phyloP scores from a whole-genome alignment of 2,888 invertebrate genomes.

The Hofmannophila pseudospretella region DNA sequence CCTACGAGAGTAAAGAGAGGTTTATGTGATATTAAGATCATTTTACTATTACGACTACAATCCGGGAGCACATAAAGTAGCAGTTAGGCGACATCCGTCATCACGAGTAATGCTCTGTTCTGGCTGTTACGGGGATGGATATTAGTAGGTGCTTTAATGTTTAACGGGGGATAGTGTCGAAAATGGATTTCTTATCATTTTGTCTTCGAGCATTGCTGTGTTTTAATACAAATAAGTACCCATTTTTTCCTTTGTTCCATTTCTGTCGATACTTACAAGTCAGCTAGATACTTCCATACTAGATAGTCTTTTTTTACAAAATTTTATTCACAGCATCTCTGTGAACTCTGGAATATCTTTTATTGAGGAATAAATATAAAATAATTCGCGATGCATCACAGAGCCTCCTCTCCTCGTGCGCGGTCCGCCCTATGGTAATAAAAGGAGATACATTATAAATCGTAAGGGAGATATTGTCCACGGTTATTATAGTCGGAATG shows the following conservation, averaged over 20 bases:
- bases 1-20: slow-evolving; percentile 27
- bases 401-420: slow-evolving; percentile 9
- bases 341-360: slow-evolving; percentile 5
- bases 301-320: too few relatives aligned
- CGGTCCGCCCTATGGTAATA: slow-evolving; percentile 55
- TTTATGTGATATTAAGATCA: slow-evolving; percentile 63
- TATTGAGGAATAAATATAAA: slow-evolving; percentile 4
- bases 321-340: too few relatives aligned
- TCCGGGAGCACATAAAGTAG: slow-evolving; percentile 55
- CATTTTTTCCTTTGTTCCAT: too few relatives aligned
- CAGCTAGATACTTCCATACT: too few relatives aligned
- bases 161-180: not conserved
- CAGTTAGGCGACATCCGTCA: slow-evolving; percentile 35
- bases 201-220: too few relatives aligned
- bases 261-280: too few relatives aligned
- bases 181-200: too few relatives aligned
- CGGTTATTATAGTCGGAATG: slow-evolving; percentile 52
- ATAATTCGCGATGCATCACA: slow-evolving; percentile 9
- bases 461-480: slow-evolving; percentile 58
- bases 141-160: not conserved
- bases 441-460: slow-evolving; percentile 67
- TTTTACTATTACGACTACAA: slow-evolving; percentile 68
- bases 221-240: too few relatives aligned
- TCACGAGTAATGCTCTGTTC: slow-evolving; percentile 26
- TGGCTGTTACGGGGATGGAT: not conserved